Base-by-base conservation (phyloP, 30 jellyfish, hydroid and myxozoan species). In the Haliclystus octoradiatus region DNA sequence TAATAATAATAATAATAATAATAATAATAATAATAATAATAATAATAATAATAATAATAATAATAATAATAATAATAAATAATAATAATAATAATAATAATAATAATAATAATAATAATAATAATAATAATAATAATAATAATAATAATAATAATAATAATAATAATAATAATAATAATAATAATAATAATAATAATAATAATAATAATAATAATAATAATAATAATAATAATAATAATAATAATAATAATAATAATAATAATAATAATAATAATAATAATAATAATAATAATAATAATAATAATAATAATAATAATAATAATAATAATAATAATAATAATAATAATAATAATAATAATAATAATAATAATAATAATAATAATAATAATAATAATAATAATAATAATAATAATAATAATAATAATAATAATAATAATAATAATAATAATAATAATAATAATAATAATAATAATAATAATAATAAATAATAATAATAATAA, bases 21-120 rank as follows among this genome's bases (percentile, higher is more conserved):
- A 27, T 60, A 60, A 27, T 60, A 60, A 27, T 60, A 60, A 27
- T 60, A 60, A 27, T 60, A 60, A 27, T 60, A 60, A 27, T 60
- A 60, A 27, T 60, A 60, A 27, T 60, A 60, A 27, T 60, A 60
- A 27, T 60, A 60, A 27, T 60, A 60, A 27, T 60, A 60, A 27
- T 60, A 60, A 27, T 60, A 60, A 27, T 60, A 60, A 27, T 60
- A 60, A 27, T 60, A 60, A 27, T 60, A 60, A n/a, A n/a, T n/a
- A n/a, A n/a, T 89, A 61, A 12, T 28, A 32, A 72, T 24, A 60
- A 52, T 28, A 33, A 50, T n/a, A 31, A 60, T 1, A 34, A 12
- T 30, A n/a, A n/a, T 14, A 26, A 19, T 22, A 22, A 28, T 0
- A 66, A 2, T 0, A 66, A 0, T 66, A 33, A 35, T 34, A 66